phyloP scores from a whole-genome alignment of 2,797 vertebrate species.

The Clarias fuscus region DNA sequence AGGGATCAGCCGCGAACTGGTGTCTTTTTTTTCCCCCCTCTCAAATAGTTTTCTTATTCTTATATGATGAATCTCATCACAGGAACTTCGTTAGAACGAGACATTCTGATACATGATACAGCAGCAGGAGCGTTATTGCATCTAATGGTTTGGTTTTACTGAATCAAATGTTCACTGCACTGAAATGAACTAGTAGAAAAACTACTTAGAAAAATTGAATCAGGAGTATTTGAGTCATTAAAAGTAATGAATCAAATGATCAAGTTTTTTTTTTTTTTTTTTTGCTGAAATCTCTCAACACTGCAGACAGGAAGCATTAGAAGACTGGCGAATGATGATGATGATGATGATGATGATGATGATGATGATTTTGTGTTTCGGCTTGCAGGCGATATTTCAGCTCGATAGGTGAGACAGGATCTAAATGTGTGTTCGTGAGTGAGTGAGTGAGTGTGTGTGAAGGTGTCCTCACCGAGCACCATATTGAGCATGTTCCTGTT shows the following conservation, averaged over 20 bases:
- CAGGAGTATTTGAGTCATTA: not conserved
- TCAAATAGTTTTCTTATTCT: not conserved
- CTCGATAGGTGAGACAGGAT: not conserved
- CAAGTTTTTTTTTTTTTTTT: not conserved
- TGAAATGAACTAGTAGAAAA: constrained; percentile 4
- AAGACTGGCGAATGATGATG: not conserved
- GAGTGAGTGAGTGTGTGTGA: not conserved
- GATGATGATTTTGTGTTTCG: not conserved
- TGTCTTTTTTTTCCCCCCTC: not conserved
- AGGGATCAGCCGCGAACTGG: constrained; percentile 22
- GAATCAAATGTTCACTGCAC: not conserved
- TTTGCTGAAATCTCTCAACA: not conserved
- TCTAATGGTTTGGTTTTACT: not conserved
- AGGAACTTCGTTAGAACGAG: not conserved
- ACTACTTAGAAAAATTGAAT: constrained; percentile 12
- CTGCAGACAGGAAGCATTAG: not conserved
- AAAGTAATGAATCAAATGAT: not conserved
- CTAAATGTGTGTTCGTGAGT: not conserved
- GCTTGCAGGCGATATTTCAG: not conserved
- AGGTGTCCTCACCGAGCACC: not conserved
- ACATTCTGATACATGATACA: not conserved
- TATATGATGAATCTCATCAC: not conserved
- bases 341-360: not conserved
- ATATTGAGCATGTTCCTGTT: constrained; percentile 25
- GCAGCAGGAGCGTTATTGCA: not conserved